Evolutionary conservation across 2,888 invertebrate species (phyloP).

Genomic region (Cataglyphis rosenhaueri): DNA sequence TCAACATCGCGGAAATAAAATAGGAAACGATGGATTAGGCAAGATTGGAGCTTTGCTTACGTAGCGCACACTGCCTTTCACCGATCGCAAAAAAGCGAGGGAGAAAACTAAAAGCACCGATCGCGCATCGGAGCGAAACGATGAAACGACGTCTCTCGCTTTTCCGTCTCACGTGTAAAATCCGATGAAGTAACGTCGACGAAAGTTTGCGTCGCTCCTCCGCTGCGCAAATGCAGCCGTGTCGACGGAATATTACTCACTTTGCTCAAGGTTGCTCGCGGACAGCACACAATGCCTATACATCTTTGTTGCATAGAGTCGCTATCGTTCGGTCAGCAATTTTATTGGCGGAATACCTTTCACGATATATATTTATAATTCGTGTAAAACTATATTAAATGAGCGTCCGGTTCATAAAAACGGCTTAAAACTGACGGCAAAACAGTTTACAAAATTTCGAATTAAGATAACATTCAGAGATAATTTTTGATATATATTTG

Average conservation of each 20-base stretch:
- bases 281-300: neutral
- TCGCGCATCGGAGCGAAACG: conserved; percentile 36
- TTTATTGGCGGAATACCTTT: neutral
- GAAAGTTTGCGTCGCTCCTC: conserved; percentile 56
- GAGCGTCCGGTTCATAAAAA: neutral
- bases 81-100: conserved; percentile 32
- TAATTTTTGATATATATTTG: too few relatives aligned
- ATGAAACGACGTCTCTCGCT: neutral
- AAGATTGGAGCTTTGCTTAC: conserved; percentile 36
- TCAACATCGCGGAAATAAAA: neutral
- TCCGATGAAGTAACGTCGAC: conserved; percentile 59
- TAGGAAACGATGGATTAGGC: conserved; percentile 37
- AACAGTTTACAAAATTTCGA: neutral
- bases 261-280: conserved; percentile 69
- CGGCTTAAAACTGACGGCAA: neutral
- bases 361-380: neutral
- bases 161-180: conserved; percentile 31
- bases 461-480: neutral
- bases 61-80: conserved; percentile 34
- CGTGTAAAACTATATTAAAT: neutral
- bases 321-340: neutral
- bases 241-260: conserved; percentile 71
- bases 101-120: conserved; percentile 29
- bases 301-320: conserved; percentile 16
- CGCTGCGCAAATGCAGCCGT: conserved; percentile 70